Percentiles rank a stretch among this genome's conserved stretches.
phyloP scores from a whole-genome alignment of 2,113 vertebrate species.

The Eubucco bourcierii region DNA sequence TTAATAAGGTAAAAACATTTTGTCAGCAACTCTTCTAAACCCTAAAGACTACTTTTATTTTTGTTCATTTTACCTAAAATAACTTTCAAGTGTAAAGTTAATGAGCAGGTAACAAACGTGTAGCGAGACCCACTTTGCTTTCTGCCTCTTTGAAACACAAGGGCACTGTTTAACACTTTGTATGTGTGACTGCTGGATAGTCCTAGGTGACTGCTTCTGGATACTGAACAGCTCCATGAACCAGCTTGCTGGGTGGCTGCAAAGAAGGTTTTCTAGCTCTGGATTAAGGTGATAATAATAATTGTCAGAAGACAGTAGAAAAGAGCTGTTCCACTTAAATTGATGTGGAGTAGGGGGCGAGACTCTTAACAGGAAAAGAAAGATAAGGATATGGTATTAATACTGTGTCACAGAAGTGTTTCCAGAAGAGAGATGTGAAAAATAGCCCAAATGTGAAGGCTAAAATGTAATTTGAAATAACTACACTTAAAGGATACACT shows the following conservation, averaged over 20 bases:
- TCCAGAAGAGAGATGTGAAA: neutral
- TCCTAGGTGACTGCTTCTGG: neutral
- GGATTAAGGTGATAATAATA: neutral
- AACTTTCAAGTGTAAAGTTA: neutral
- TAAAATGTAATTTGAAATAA: neutral
- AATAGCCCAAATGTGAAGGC: neutral
- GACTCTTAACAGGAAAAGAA: neutral
- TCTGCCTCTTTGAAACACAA: neutral
- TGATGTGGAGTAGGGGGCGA: neutral
- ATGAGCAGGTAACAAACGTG: neutral
- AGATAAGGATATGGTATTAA: neutral
- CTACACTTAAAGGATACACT: neutral
- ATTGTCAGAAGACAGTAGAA: neutral
- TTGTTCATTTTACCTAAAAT: slow-evolving; percentile 6
- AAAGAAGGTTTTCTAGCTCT: neutral
- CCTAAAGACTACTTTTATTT: neutral
- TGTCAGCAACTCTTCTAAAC: slow-evolving; percentile 7
- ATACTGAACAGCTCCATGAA: neutral
- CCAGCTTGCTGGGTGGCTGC: neutral
- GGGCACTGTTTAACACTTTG: neutral
- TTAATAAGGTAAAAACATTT: slow-evolving; percentile 88
- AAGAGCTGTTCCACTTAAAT: neutral
- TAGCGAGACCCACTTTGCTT: neutral
- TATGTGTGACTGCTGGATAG: neutral
- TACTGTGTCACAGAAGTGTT: neutral